phyloP scores from a whole-genome alignment of 2,797 vertebrate species.

The Cygnus olor region DNA sequence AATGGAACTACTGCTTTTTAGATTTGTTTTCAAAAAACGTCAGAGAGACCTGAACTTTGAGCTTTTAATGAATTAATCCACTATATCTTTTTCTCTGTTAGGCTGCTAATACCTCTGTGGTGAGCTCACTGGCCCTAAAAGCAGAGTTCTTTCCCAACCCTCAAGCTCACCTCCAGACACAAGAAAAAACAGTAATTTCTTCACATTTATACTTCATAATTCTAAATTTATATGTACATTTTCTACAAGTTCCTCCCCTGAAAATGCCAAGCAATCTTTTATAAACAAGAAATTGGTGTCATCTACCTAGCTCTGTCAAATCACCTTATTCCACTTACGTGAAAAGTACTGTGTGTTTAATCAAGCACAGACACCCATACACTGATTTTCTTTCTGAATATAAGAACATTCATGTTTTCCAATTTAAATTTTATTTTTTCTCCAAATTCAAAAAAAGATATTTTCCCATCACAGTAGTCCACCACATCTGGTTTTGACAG shows the following conservation, averaged over 20 bases:
- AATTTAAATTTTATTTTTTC: not conserved
- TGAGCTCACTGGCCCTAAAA: not conserved
- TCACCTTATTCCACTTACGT: not conserved
- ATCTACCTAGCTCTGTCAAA: not conserved
- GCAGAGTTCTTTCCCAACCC: not conserved
- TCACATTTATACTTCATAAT: not conserved
- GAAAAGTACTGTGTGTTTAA: not conserved
- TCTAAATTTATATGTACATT: not conserved
- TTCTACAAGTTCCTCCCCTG: not conserved
- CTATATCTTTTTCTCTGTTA: not conserved
- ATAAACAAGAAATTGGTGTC: not conserved
- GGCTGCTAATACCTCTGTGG: not conserved
- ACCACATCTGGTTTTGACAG: conserved; percentile 48
- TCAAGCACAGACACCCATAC: not conserved
- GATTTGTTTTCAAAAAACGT: not conserved
- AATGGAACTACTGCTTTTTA: too few relatives aligned
- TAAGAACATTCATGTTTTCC: not conserved
- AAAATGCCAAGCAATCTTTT: not conserved
- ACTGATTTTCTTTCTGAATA: not conserved
- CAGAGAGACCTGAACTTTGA: not conserved
- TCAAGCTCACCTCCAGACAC: not conserved
- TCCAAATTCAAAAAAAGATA: not conserved
- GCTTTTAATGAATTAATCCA: not conserved
- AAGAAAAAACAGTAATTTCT: not conserved
- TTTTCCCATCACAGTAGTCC: not conserved